Conservation (phyloP, 2,113 vertebrate genomes). For the Gobiocypris rarus region DNA sequence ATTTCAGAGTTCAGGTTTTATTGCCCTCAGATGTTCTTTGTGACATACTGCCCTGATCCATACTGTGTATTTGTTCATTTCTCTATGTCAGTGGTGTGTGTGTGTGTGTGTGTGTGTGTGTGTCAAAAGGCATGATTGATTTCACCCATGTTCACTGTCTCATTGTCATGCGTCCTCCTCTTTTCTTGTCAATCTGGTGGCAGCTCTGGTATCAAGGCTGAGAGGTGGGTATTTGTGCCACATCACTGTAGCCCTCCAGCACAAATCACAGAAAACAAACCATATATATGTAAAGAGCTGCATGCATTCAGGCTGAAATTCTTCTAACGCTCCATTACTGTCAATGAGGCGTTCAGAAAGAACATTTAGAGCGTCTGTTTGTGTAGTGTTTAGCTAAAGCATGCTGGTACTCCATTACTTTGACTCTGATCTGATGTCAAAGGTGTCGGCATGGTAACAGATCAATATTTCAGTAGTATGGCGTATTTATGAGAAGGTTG, state of each 20-base stretch:
- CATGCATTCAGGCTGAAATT: constrained; percentile 13
- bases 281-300: background rate
- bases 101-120: constrained; percentile 37
- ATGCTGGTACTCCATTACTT: background rate
- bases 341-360: background rate
- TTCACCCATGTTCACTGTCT: constrained; percentile 38
- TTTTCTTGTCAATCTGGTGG: constrained; percentile 46
- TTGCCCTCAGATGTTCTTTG: constrained; percentile 4
- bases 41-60: constrained; percentile 39
- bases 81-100: constrained; percentile 38
- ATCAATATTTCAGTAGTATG: background rate
- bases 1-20: background rate
- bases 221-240: constrained; percentile 70
- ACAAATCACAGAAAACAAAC: constrained; percentile 25
- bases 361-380: background rate
- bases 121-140: constrained; percentile 6
- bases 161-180: constrained; percentile 41
- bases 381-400: constrained; percentile 6
- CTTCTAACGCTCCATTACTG: background rate
- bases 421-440: constrained; percentile 18
- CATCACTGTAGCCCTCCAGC: constrained; percentile 7
- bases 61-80: constrained; percentile 27
- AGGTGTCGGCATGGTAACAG: constrained; percentile 11
- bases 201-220: constrained; percentile 68
- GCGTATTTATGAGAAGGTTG: background rate